Evolutionary conservation across 2,113 vertebrate species (phyloP).

Genomic region (Catharus bicknelli): DNA sequence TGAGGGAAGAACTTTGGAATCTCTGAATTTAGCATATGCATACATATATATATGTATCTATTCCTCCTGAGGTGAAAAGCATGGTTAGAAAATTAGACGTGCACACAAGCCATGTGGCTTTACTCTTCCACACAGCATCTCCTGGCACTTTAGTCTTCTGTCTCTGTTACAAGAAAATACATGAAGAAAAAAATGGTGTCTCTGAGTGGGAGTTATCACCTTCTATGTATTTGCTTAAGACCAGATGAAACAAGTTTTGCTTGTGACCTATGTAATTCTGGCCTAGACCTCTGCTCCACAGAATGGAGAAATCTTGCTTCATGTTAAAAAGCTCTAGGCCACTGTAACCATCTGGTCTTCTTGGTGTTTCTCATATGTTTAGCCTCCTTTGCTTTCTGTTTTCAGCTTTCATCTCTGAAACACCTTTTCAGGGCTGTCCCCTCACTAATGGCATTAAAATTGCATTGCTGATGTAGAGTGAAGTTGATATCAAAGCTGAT

Average conservation of each 20-base stretch:
- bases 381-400: neutral
- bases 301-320: neutral
- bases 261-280: neutral
- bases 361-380: neutral
- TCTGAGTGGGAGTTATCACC: slow-evolving; percentile 4
- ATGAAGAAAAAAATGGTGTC: neutral
- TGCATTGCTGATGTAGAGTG: neutral
- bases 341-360: neutral
- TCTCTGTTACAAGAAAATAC: neutral
- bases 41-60: neutral
- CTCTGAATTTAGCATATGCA: neutral
- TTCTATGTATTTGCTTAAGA: neutral
- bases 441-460: neutral
- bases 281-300: neutral
- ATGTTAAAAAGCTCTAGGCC: neutral
- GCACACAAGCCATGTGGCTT: neutral
- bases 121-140: neutral
- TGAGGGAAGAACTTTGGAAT: neutral
- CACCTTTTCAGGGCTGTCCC: neutral
- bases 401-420: neutral
- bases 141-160: neutral
- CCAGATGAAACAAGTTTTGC: neutral
- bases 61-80: neutral
- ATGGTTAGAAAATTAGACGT: neutral
- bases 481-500: neutral